Percentiles rank a stretch among this genome's conserved stretches.
Conservation (phyloP, 2,113 vertebrate genomes). For the Corythaeola cristata region DNA sequence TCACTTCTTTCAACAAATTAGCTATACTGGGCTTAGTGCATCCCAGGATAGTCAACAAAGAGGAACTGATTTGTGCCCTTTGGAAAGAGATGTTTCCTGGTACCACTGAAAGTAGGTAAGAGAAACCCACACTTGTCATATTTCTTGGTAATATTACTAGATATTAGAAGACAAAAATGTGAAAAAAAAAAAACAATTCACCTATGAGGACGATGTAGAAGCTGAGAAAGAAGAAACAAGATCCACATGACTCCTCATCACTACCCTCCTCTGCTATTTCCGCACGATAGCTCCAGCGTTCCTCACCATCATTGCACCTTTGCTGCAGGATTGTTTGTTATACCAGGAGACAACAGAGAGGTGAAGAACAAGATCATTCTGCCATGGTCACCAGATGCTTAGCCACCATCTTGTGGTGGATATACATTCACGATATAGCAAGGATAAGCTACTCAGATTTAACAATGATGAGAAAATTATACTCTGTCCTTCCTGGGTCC, state of each 20-base stretch:
- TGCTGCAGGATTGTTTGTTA: neutral
- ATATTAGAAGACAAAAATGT: neutral
- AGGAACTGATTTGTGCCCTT: neutral
- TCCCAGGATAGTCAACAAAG: neutral
- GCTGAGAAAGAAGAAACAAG: neutral
- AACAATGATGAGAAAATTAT: neutral
- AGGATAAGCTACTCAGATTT: neutral
- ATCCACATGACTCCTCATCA: neutral
- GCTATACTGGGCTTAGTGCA: neutral
- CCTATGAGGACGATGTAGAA: neutral
- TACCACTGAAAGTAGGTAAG: neutral
- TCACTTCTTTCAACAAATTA: neutral
- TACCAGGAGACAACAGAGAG: neutral
- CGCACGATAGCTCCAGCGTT: neutral
- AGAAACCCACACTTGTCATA: neutral
- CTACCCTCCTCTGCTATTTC: neutral
- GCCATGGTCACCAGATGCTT: neutral
- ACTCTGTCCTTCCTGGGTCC: neutral
- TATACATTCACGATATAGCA: rapidly evolving
- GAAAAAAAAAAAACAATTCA: neutral
- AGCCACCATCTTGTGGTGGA: neutral
- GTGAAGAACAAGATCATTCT: neutral
- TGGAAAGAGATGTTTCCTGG: neutral
- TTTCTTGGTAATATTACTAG: neutral
- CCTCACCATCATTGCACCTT: neutral